A percentile compares a stretch with the other conserved stretches of the same genome.
Conservation (phyloP, 2,888 invertebrate genomes). For the Drosophila niveifrons region DNA sequence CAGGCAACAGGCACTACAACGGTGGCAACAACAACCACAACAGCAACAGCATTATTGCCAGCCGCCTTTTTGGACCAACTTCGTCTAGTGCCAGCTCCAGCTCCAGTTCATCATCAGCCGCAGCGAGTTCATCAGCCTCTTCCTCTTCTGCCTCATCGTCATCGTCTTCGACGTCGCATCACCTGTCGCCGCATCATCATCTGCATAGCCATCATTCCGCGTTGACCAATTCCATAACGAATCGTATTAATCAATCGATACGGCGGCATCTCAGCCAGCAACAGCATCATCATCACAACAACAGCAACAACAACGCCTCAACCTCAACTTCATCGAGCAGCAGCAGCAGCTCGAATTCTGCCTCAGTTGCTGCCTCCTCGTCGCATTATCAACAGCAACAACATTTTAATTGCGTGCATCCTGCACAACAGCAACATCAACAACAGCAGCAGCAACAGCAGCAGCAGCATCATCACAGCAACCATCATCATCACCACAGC, state of each 20-base stretch:
- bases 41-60: slow-evolving; percentile 81
- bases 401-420: slow-evolving; percentile 71
- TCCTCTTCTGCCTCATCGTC: slow-evolving; percentile 41
- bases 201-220: slow-evolving; percentile 72
- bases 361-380: slow-evolving; percentile 46
- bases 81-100: slow-evolving; percentile 53
- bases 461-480: slow-evolving; percentile 54
- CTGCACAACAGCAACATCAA: slow-evolving; percentile 60
- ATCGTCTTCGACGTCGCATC: slow-evolving; percentile 48
- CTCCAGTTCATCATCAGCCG: slow-evolving; percentile 46
- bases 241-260: slow-evolving; percentile 83
- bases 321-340: slow-evolving; percentile 38
- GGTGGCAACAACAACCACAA: slow-evolving; percentile 59
- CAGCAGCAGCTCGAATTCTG: slow-evolving; percentile 36
- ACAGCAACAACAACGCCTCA: slow-evolving; percentile 40
- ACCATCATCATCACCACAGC: slow-evolving; percentile 54
- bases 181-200: slow-evolving; percentile 60
- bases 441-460: slow-evolving; percentile 52
- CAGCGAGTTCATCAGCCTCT: slow-evolving; percentile 39
- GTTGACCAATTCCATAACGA: slow-evolving; percentile 82
- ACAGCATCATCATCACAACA: slow-evolving; percentile 69
- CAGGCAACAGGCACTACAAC: slow-evolving; percentile 78
- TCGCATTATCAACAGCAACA: slow-evolving; percentile 57
- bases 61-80: slow-evolving; percentile 76
- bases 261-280: slow-evolving; percentile 83